These are phyloP conservation scores for Microcebus ravelobensis DNA, from an alignment of 2,113 vertebrate species.

Conservation along the genomic window DNA sequence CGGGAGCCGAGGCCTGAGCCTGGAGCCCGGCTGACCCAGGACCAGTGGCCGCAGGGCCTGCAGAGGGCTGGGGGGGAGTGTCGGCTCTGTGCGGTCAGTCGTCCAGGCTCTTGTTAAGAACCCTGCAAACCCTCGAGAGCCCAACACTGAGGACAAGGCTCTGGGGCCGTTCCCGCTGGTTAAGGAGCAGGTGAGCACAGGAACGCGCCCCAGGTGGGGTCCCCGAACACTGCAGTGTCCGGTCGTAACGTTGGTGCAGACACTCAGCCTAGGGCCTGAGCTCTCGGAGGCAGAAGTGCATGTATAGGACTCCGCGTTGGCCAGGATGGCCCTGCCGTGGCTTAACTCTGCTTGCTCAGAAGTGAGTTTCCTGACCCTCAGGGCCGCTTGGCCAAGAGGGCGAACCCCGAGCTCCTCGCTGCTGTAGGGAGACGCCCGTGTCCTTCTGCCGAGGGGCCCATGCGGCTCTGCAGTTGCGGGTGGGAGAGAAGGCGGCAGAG, in stretches of 20 bases:
- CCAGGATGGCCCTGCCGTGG: too few relatives aligned
- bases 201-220: too few relatives aligned
- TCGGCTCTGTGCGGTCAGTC: background rate
- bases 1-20: background rate
- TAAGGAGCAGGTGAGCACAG: background rate
- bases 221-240: too few relatives aligned
- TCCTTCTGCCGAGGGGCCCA: too few relatives aligned
- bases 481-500: background rate
- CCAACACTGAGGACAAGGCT: too few relatives aligned
- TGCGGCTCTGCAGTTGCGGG: background rate
- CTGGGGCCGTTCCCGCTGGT: too few relatives aligned
- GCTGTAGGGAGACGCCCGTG: too few relatives aligned
- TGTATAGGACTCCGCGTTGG: accelerated
- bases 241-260: too few relatives aligned
- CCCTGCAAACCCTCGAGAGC: background rate
- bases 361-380: background rate
- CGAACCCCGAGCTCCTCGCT: background rate
- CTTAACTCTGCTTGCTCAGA: background rate
- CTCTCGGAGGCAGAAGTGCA: background rate
- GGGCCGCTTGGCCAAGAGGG: background rate
- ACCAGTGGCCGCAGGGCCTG: background rate
- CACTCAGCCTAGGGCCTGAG: background rate
- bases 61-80: background rate
- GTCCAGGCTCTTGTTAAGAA: background rate
- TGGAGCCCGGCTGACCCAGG: background rate